Conservation (phyloP, 2,113 vertebrate species). For the Cephalopterus ornatus region DNA sequence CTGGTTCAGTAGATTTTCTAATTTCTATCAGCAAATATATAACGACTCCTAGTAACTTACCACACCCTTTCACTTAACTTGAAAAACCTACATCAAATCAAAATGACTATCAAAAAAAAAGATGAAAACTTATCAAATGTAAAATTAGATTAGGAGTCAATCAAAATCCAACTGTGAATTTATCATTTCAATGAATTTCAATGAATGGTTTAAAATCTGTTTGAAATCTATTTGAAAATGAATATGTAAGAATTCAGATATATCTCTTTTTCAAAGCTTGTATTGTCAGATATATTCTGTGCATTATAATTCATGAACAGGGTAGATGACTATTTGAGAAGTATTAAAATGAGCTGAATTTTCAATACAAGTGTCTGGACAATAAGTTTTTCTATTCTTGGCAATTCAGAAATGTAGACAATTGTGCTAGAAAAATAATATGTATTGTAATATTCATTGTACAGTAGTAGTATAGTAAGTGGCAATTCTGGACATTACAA, state of each 20-base stretch:
- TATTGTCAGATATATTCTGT: slow-evolving; percentile 81
- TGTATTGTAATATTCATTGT: slow-evolving; percentile 86
- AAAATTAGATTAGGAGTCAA: slow-evolving; percentile 86
- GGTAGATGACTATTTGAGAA: slow-evolving; percentile 86
- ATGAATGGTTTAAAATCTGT: slow-evolving; percentile 84
- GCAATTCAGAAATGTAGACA: slow-evolving; percentile 83
- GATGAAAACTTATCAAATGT: slow-evolving; percentile 74
- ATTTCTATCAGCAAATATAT: slow-evolving; percentile 31
- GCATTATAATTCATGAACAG: slow-evolving; percentile 89
- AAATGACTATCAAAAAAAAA: slow-evolving; percentile 61
- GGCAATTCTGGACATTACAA: slow-evolving; percentile 85
- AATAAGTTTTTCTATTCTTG: slow-evolving; percentile 84
- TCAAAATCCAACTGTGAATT: slow-evolving; percentile 82
- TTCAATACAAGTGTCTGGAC: slow-evolving; percentile 86
- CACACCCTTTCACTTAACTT: slow-evolving; percentile 36
- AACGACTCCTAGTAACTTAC: slow-evolving; percentile 1
- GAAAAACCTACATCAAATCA: slow-evolving; percentile 61
- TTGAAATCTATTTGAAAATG: slow-evolving; percentile 86
- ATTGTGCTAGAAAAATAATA: slow-evolving; percentile 85
- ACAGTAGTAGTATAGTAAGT: slow-evolving; percentile 82
- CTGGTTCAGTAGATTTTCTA: slow-evolving; percentile 23
- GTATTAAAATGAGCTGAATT: slow-evolving; percentile 89
- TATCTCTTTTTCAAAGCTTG: slow-evolving; percentile 80
- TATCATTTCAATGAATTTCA: slow-evolving; percentile 85
- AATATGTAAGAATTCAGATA: slow-evolving; percentile 84